Conservation (phyloP, 2,113 vertebrate genomes). For the Phocoena sinus region DNA sequence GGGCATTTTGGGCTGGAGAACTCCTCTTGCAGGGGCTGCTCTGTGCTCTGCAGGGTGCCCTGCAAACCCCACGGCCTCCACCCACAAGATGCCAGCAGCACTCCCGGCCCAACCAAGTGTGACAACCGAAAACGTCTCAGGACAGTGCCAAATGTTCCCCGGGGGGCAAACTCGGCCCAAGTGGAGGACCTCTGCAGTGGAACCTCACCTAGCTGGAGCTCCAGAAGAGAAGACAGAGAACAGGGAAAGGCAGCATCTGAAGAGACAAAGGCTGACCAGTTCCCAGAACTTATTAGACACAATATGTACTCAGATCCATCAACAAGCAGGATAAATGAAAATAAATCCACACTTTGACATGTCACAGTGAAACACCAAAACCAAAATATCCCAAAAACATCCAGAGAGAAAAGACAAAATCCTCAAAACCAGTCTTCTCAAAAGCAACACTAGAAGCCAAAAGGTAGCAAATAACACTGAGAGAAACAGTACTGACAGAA, state of each 20-base stretch:
- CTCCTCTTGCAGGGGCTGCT: rapidly evolving
- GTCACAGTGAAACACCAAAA: neutral
- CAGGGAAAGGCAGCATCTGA: neutral
- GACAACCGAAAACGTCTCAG: neutral
- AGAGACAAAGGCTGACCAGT: neutral
- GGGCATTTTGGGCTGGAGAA: too few species aligned
- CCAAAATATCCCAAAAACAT: neutral
- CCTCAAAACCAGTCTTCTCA: neutral
- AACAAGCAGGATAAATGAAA: neutral
- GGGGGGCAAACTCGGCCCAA: neutral
- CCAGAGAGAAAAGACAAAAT: neutral
- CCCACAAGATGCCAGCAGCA: neutral
- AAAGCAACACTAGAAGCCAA: neutral
- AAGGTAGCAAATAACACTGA: neutral
- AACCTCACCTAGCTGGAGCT: neutral
- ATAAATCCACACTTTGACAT: neutral
- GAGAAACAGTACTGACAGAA: neutral
- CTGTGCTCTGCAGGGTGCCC: neutral
- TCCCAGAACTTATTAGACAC: neutral
- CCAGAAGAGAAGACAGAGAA: neutral
- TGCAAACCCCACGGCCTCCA: neutral
- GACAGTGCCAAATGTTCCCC: neutral
- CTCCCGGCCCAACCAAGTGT: neutral
- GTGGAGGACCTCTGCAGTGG: neutral
- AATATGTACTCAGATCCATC: neutral